These are phyloP conservation scores for Noctua janthina DNA, from an alignment of 2,888 invertebrate genomes.

Conservation along the genomic window DNA sequence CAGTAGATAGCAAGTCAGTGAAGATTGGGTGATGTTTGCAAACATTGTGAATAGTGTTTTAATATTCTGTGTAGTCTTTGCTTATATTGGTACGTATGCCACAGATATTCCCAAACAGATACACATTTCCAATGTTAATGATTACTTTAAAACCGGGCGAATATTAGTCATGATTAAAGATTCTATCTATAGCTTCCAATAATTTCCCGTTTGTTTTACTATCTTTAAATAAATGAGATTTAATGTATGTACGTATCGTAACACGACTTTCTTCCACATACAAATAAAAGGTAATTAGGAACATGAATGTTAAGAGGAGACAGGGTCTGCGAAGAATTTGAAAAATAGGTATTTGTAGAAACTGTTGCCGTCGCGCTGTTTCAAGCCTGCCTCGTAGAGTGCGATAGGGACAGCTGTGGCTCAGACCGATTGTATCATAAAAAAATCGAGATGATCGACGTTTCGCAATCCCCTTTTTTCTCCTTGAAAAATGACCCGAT, in stretches of 20 bases:
- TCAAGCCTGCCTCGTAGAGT: no score
- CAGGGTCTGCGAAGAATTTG: no score
- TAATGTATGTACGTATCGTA: neutral
- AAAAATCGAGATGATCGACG: no score
- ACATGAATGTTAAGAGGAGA: no score
- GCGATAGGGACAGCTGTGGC: no score
- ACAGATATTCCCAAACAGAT: conserved; percentile 68
- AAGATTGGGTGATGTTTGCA: conserved; percentile 70
- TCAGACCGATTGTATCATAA: no score
- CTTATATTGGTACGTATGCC: conserved; percentile 68
- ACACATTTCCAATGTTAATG: neutral
- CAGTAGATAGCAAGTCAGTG: conserved; percentile 30
- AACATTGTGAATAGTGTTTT: conserved; percentile 70
- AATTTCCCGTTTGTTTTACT: no score
- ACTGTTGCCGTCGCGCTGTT: no score
- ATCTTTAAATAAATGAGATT: neutral
- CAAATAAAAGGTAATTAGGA: no score
- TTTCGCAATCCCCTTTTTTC: no score
- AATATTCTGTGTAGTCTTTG: conserved; percentile 52
- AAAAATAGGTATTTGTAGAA: no score
- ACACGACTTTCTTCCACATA: neutral
- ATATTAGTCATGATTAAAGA: neutral
- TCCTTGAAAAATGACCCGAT: no score
- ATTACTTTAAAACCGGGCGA: neutral
- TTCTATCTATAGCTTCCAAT: neutral